phyloP scores from a whole-genome alignment of 2,888 invertebrate species.

The Lydus trimaculatus region DNA sequence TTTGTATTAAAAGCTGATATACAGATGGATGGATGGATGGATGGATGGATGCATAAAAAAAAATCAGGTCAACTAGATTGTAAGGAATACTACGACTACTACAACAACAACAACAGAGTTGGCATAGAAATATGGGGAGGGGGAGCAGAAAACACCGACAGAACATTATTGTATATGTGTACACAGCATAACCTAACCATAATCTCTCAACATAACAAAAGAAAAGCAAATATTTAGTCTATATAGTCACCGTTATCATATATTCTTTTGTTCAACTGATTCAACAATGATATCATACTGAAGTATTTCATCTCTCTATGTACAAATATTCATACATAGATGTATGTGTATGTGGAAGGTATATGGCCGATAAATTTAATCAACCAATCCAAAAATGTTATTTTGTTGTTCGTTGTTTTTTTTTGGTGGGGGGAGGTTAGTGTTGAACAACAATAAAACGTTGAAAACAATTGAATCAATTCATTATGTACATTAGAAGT shows the following conservation, averaged over 20 bases:
- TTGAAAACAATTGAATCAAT: too few species aligned
- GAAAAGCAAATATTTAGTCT: constrained; percentile 1
- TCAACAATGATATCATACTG: constrained; percentile 1
- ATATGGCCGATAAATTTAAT: constrained; percentile 1
- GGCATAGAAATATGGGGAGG: neutral
- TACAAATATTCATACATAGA: too few species aligned
- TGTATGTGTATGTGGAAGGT: neutral
- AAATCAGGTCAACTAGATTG: neutral
- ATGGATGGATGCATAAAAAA: neutral
- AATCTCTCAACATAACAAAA: neutral
- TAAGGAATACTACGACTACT: neutral
- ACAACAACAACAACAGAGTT: neutral
- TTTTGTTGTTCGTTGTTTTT: too few species aligned
- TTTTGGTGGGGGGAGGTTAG: too few species aligned
- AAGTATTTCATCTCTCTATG: neutral
- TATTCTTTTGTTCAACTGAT: constrained; percentile 4
- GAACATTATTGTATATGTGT: neutral
- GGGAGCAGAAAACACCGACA: neutral
- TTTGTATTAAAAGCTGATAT: neutral
- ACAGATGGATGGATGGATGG: neutral
- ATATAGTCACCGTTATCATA: constrained; percentile 3
- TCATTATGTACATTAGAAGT: too few species aligned
- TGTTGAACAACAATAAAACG: neutral
- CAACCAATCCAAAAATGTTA: neutral
- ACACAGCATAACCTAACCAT: constrained; percentile 2